phyloP scores from a whole-genome alignment of 1,140 invertebrate species.

The Arctopsyche grandis region DNA sequence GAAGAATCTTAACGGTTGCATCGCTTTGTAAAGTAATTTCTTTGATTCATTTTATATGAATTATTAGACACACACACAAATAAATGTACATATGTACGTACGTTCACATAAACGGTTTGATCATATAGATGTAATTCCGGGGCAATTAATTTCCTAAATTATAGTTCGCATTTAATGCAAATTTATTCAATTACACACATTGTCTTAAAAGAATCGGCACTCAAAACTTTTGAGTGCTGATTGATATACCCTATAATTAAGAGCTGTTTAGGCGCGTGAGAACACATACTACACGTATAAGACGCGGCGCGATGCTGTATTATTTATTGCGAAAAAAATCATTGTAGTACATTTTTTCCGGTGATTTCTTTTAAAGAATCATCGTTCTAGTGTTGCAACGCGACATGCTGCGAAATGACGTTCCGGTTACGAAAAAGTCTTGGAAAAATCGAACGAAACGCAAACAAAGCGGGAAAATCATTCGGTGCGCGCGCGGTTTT shows the following conservation, averaged over 20 bases:
- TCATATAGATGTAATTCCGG: constrained; percentile 25
- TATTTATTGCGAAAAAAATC: constrained; percentile 16
- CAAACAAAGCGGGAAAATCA: too few species aligned
- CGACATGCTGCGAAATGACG: too few species aligned
- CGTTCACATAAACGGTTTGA: neutral
- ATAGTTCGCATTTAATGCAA: constrained; percentile 22
- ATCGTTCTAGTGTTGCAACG: too few species aligned
- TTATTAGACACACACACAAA: too few species aligned
- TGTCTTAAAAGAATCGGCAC: constrained; percentile 32
- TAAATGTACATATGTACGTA: neutral
- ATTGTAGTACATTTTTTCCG: too few species aligned
- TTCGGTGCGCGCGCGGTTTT: too few species aligned
- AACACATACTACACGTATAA: neutral
- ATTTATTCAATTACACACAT: constrained; percentile 31
- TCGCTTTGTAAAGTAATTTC: too few species aligned
- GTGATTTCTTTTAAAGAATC: too few species aligned
- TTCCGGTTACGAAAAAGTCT: neutral
- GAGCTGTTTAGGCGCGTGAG: constrained; percentile 29
- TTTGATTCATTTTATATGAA: too few species aligned
- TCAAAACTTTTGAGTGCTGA: constrained; percentile 25
- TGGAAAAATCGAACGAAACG: neutral
- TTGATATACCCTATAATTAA: constrained; percentile 27
- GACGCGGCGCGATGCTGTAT: neutral
- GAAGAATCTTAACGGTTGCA: too few species aligned
- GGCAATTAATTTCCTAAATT: constrained; percentile 23